Base-by-base conservation (phyloP, 2,888 invertebrate species). In the Phortica okadai region DNA sequence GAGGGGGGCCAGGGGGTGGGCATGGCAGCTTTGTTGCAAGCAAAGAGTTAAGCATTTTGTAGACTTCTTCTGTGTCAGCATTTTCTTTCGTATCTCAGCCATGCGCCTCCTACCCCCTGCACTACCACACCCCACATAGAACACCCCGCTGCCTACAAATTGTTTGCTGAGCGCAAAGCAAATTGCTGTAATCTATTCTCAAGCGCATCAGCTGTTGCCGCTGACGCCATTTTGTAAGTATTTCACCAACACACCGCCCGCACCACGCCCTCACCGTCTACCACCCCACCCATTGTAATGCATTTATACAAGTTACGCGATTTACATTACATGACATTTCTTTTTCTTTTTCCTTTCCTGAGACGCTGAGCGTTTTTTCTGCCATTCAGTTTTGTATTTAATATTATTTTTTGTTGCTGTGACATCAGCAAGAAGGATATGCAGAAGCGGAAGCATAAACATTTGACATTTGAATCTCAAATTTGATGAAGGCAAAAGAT, bases 121-220 rank as follows among this genome's bases (percentile, higher is more conserved):
- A 14, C 16, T n/a, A 44, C 42, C n/a, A 0, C 67, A 44, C 8
- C 44, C 1, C 42, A 66, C 50, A 50, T 0, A 50, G 14, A 2
- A 14, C 10, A 7, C 6, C n/a, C 58, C n/a, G n/a, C 14, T 44
- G 14, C n/a, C 14, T 67, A 6, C 41, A 10, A 41, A 64, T 33
- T 59, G 16, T 14, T 59, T 2, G 21, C 54, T 54, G 54, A 16
- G 59, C 59, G 67, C 44, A 42, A 44, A 67, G 67, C 85, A 85
- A 87, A 85, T 85, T 85, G 85, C 87, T 80, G 84, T 85, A 85
- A 85, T 85, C 85, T 83, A 85, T 85, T 85, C 87, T 84, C 83
- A 82, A 85, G 78, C 85, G 85, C 85, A 87, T 85, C 85, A 85
- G 84, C 87, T 85, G 85, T 87, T 82, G 78, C 74, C 80, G 78